Evolutionary conservation across 2,888 invertebrate genomes (phyloP).

Genomic region (Gibbula magus): DNA sequence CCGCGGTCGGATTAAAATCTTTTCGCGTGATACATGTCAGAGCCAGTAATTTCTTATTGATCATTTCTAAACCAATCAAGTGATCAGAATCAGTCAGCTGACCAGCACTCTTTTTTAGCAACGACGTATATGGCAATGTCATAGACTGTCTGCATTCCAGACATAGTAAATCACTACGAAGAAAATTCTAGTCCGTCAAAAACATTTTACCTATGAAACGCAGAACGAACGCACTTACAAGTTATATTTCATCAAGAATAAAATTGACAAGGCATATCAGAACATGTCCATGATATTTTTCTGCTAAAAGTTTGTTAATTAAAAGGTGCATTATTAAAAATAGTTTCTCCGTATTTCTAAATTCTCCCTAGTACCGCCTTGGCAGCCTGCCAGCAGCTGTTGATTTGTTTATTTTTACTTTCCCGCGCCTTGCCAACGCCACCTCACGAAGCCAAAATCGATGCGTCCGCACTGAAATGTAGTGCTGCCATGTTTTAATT

Average conservation of each 20-base stretch:
- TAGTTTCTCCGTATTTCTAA: slow-evolving; percentile 28
- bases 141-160: slow-evolving; percentile 70
- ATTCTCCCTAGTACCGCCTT: slow-evolving; percentile 61
- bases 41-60: slow-evolving; percentile 11
- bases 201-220: background rate
- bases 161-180: slow-evolving; percentile 51
- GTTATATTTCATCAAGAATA: background rate
- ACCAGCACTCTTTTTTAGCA: slow-evolving; percentile 32
- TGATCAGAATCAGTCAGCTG: slow-evolving; percentile 36
- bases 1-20: background rate
- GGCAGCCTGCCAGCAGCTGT: slow-evolving; percentile 65
- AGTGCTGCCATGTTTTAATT: slow-evolving; percentile 51
- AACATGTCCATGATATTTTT: background rate
- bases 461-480: slow-evolving; percentile 52
- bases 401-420: slow-evolving; percentile 69
- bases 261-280: background rate
- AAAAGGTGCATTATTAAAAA: background rate
- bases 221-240: background rate
- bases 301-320: background rate
- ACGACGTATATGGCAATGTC: slow-evolving; percentile 69
- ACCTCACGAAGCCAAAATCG: slow-evolving; percentile 48
- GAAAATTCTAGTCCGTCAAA: slow-evolving; percentile 8
- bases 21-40: background rate
- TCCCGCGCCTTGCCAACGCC: slow-evolving; percentile 73
- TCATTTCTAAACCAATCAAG: slow-evolving; percentile 30